Base-by-base conservation (phyloP, 2,888 invertebrate genomes). In the Cheilosia soror region DNA sequence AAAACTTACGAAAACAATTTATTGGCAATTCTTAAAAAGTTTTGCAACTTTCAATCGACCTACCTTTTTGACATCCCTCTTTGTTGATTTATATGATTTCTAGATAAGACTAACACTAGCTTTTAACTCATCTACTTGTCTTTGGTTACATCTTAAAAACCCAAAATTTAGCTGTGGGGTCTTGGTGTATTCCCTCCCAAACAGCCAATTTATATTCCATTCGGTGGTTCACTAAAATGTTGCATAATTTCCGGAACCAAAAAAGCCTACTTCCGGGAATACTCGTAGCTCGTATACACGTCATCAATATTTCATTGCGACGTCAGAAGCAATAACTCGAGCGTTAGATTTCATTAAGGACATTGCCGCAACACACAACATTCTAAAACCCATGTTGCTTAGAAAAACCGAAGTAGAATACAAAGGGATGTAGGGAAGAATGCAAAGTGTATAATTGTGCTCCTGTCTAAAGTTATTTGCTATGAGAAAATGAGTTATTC, bases 251-350 rank as follows among this genome's bases (percentile, higher is more conserved):
- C 69, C 40, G 58, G 33, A 49, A 29, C 20, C 13, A 40, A 29
- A 60, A 11, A 37, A 37, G 13, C 40, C 47, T 20, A 49, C 40
- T 49, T 58, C 51, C 49, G 47, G 37, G 49, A 69, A 29, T 42
- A 6, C 20, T 20, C 20, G 20, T 20, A 20, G 20, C 20, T 20
- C 20, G 20, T 20, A n/a, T n/a, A 20, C 20, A 20, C 66, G 40
- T 40, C 29, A 75, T 80, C 31, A 68, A 75, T 57, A 63, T 51
- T 81, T 75, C 51, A 76, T 9, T 20, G 20, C 40, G 55, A 68
- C 42, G 57, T 63, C 27, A 37, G 11, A 37, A 11, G 37, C 4
- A 58, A 33, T 31, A 4, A 33, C 25, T 51, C 47, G 37, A 57
- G 40, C 31, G 20, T 57, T 51, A 73, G 60, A 66, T 66, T 53